Evolutionary conservation across 2,113 vertebrate genomes (phyloP), one percentile per base, ranked within the genome.

Genomic region (Cinclus mexicanus): DNA sequence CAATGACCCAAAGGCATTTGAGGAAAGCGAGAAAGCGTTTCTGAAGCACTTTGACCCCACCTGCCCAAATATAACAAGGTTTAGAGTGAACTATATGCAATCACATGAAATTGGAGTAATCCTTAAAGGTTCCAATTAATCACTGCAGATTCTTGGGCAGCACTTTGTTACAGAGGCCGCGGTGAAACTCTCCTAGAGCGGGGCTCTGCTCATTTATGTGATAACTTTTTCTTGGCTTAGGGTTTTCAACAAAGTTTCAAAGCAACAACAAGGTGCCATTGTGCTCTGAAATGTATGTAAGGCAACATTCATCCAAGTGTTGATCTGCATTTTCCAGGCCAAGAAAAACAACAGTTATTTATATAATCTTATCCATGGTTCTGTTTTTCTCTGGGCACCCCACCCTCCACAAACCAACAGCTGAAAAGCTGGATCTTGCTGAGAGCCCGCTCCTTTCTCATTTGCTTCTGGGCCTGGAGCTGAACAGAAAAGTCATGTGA

Each of bases 261-360:
- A 97, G 97, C 90, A 96, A 97, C 95, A 98, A 98, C 98, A 98
- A 98, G 98, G 98, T 98, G 97, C 97, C 98, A 98, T 98, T 98
- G 98, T 98, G 97, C 96, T 72, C 93, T 42, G 76, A 97, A 95
- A 97, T 29, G 93, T 97, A 97, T 98, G 97, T 98, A 97, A 98
- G 97, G 97, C 97, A 98, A 98, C 97, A 98, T 98, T 98, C 97
- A 98, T 98, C 96, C 97, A 98, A 98, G 97, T 98, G 97, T 98
- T 98, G 98, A 98, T 98, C 97, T 97, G 96, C 71, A 67, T 97
- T 91, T 87, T 93, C 39, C 87, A 79, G 50, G 97, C 97, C 96
- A 98, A 98, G 97, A 98, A 98, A 98, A 98, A 98, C 97, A 98
- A 97, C 95, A 97, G 95, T 96, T 98, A 98, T 98, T 98, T 98